Evolutionary conservation across 2,113 vertebrate genomes (phyloP).

Genomic region (Phylloscopus trochilus): DNA sequence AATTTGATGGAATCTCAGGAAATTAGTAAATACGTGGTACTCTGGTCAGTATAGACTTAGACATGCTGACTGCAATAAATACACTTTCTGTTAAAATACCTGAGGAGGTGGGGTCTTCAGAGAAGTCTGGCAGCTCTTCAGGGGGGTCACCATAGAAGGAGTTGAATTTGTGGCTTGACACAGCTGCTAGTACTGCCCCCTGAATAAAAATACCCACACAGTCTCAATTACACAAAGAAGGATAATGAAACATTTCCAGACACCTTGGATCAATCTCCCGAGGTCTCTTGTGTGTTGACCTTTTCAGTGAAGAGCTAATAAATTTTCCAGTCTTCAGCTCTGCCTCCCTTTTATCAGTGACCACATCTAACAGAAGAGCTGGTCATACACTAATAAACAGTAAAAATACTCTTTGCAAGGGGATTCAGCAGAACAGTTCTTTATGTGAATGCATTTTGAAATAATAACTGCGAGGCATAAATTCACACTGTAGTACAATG

Average conservation of each 20-base stretch:
- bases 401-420: not conserved
- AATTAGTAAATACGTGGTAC: not conserved
- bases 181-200: slow-evolving; percentile 96
- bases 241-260: not conserved
- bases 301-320: not conserved
- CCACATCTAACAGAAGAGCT: not conserved
- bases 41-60: not conserved
- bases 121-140: slow-evolving; percentile 95
- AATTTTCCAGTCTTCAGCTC: not conserved
- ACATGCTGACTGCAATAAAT: not conserved
- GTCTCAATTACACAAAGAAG: slow-evolving; percentile 19
- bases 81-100: slow-evolving; percentile 74
- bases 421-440: not conserved
- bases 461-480: not conserved
- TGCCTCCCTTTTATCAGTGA: not conserved
- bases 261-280: not conserved
- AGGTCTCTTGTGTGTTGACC: not conserved
- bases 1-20: not conserved
- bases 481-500: not conserved
- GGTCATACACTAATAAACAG: not conserved
- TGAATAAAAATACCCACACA: slow-evolving; percentile 64
- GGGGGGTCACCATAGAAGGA: slow-evolving; percentile 97
- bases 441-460: not conserved
- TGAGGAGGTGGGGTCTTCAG: slow-evolving; percentile 96
- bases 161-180: slow-evolving; percentile 99